These are phyloP conservation scores for Scrobipalpa atriplicella DNA, from an alignment of 2,888 invertebrate species.

Conservation along the genomic window DNA sequence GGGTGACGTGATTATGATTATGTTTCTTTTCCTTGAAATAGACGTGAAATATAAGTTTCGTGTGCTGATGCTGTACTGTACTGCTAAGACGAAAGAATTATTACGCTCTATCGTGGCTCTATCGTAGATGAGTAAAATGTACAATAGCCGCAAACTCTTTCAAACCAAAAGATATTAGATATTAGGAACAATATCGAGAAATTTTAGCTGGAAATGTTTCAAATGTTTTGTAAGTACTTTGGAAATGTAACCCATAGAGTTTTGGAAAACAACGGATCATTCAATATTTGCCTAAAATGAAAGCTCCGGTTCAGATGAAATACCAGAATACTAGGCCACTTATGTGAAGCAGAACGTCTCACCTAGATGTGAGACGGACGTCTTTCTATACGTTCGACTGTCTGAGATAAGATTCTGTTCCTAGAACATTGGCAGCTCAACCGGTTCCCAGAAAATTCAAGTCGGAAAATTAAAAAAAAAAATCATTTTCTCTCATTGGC, in stretches of 20 bases:
- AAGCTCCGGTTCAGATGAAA: too few species aligned
- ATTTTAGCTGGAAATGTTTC: too few species aligned
- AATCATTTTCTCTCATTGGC: too few species aligned
- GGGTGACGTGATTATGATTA: slow-evolving; percentile 43
- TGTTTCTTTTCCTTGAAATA: slow-evolving; percentile 45
- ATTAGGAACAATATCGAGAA: too few species aligned
- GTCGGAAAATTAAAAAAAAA: background rate
- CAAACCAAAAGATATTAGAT: too few species aligned
- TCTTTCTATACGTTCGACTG: background rate
- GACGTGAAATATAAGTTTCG: slow-evolving; percentile 22
- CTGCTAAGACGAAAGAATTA: slow-evolving; percentile 6
- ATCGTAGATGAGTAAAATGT: background rate
- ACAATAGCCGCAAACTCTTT: background rate
- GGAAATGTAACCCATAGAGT: too few species aligned
- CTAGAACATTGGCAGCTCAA: background rate
- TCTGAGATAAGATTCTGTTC: background rate
- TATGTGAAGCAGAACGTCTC: background rate
- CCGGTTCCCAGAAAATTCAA: background rate
- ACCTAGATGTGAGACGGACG: background rate
- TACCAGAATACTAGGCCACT: too few species aligned
- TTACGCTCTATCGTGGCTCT: background rate
- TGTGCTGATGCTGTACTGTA: background rate
- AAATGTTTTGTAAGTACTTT: too few species aligned
- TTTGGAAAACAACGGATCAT: too few species aligned
- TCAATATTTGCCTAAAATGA: too few species aligned